Conservation (phyloP, 2,113 vertebrate genomes). For the Hyla sarda region DNA sequence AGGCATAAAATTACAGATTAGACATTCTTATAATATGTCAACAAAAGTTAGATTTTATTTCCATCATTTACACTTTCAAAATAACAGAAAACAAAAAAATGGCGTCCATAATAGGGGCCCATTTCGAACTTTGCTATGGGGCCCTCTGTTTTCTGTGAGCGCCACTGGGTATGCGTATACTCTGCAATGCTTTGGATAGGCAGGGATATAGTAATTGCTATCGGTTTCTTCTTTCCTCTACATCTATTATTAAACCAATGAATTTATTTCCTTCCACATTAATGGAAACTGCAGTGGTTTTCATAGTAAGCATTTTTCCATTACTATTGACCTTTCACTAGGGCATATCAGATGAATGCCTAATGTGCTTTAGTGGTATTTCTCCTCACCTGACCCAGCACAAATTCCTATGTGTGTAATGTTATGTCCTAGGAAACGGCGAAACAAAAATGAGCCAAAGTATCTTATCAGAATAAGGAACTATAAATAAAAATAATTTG, state of each 20-base stretch:
- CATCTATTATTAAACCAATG: constrained; percentile 16
- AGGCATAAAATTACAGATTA: too few relatives aligned
- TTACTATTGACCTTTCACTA: constrained; percentile 28
- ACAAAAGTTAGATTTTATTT: too few relatives aligned
- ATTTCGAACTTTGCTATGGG: too few relatives aligned
- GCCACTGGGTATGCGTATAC: too few relatives aligned
- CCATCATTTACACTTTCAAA: too few relatives aligned
- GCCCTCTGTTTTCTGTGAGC: too few relatives aligned
- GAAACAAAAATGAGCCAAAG: not conserved
- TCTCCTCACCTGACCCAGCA: constrained; percentile 29
- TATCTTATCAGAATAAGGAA: not conserved
- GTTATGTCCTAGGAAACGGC: not conserved
- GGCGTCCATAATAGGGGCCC: too few relatives aligned
- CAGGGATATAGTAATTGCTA: not conserved
- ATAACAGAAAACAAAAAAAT: too few relatives aligned
- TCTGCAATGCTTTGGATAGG: too few relatives aligned
- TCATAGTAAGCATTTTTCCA: constrained; percentile 32
- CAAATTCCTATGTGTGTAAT: not conserved
- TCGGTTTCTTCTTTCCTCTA: not conserved
- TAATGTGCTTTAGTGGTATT: constrained; percentile 4
- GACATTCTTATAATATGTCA: too few relatives aligned
- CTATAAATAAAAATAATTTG: not conserved
- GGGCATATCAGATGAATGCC: constrained; percentile 30
- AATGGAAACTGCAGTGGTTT: constrained; percentile 13
- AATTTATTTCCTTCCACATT: constrained; percentile 4